These are phyloP conservation scores for Hypocryptadius cinnamomeus DNA, from an alignment of 2,113 vertebrate genomes.

Conservation along the genomic window DNA sequence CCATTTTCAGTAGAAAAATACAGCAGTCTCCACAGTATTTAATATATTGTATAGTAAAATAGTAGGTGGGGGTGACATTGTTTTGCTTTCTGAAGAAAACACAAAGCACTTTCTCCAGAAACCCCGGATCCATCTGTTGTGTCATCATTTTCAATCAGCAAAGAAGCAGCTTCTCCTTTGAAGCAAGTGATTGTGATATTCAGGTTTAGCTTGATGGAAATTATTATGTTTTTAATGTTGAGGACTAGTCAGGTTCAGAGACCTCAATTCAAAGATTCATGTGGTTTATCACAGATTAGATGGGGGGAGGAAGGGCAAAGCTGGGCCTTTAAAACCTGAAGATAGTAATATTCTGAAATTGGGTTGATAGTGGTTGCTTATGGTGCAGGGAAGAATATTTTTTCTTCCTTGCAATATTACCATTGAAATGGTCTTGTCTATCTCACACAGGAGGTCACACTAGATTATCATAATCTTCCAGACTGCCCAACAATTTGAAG, in stretches of 20 bases:
- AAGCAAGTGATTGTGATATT: neutral
- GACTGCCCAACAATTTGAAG: neutral
- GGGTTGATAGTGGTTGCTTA: neutral
- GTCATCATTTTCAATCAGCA: neutral
- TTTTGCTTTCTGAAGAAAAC: neutral
- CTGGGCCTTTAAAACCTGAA: neutral
- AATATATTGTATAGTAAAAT: neutral
- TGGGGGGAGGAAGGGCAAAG: neutral
- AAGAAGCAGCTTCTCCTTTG: neutral
- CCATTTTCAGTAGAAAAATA: neutral
- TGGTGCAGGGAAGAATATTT: neutral
- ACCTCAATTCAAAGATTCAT: neutral
- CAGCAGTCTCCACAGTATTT: neutral
- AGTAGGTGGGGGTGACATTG: neutral
- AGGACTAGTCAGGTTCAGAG: neutral
- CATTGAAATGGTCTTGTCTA: constrained; percentile 31
- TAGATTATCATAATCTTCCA: constrained; percentile 25
- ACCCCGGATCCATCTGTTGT: neutral
- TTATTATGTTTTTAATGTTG: neutral
- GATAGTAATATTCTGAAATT: neutral
- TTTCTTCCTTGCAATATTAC: neutral
- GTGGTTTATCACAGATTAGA: neutral
- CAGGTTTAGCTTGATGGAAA: neutral
- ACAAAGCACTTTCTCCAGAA: neutral
- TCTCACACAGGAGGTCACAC: neutral